Percentiles rank a stretch among this genome's conserved stretches.
Evolutionary conservation across 2,888 invertebrate genomes (phyloP).

Genomic region (Platycnemis pennipes): DNA sequence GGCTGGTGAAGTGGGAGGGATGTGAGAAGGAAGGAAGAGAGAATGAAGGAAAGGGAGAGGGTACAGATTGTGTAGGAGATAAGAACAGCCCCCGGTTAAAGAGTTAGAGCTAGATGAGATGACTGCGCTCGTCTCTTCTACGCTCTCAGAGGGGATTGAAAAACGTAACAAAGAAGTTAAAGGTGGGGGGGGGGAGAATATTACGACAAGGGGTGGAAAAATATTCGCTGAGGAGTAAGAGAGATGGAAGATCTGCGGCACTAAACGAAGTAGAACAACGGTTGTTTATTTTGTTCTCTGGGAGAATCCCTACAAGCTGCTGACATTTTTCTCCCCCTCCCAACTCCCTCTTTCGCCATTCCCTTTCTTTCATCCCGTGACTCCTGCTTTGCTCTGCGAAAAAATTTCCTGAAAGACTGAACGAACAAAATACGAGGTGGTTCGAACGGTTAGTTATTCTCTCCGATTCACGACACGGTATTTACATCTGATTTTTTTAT

Average conservation of each 20-base stretch:
- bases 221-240: not conserved
- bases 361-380: not conserved
- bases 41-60: not conserved
- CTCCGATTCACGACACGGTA: not conserved
- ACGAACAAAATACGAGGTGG: no score
- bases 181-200: not conserved
- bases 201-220: not conserved
- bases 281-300: not conserved
- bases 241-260: not conserved
- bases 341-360: not conserved
- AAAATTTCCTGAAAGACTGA: no score
- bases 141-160: not conserved
- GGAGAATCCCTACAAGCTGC: slow-evolving; percentile 9
- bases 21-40: not conserved
- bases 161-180: not conserved
- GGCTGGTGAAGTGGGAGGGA: not conserved
- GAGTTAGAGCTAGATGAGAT: slow-evolving; percentile 2
- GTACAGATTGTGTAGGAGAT: not conserved
- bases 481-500: not conserved
- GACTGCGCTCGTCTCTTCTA: not conserved
- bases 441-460: not conserved
- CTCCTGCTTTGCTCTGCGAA: not conserved
- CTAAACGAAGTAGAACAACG: not conserved
- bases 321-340: not conserved
- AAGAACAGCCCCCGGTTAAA: not conserved